Evolutionary conservation across 2,797 vertebrate genomes (phyloP), one percentile per base, ranked within the genome.

Genomic region (Catamblyrhynchus diadema): DNA sequence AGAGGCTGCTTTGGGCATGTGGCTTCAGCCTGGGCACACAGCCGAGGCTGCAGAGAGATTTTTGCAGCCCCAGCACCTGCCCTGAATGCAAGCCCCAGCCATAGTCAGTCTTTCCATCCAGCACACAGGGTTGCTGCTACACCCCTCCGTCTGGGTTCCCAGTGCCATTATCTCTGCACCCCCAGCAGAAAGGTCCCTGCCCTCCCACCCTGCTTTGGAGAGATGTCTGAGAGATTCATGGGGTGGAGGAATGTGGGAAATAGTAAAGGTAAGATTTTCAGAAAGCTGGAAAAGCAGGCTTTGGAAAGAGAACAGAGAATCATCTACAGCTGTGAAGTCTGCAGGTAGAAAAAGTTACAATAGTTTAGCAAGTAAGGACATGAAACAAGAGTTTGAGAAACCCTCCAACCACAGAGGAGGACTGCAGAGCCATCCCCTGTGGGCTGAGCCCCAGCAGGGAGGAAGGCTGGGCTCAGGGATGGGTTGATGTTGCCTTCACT

Each of bases 1-100:
- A 2, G 69, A 56, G 77, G 69, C 51, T 86, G 48, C 80, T 93
- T 32, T 47, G 72, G 64, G 79, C 4, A 2, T 24, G 35, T 83
- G 88, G 82, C 67, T 96, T 82, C 75, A 87, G 50, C 42, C 62
- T 94, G 85, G 92, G 81, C 92, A 91, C 71, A 45, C 33, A 87
- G 81, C 81, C 54, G 62, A 75, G 54, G 41, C 6, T 85, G 66
- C 79, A 89, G 90, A 54, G 79, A 35, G 88, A 45, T 42, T 82
- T 93, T 44, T 91, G 74, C 59, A 82, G 79, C 62, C 45, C 47
- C 51, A 51, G 60, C 53, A 80, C 82, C 39, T 59, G 67, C 60
- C 56, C 56, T 73, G 60, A 72, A 72, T n/a, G 45, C 1, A 8
- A 69, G 35, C 39, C 51, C 37, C 62, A 79, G 71, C 20, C 13